Base-by-base conservation (phyloP, 2,113 vertebrate genomes). In the Tursiops truncatus region DNA sequence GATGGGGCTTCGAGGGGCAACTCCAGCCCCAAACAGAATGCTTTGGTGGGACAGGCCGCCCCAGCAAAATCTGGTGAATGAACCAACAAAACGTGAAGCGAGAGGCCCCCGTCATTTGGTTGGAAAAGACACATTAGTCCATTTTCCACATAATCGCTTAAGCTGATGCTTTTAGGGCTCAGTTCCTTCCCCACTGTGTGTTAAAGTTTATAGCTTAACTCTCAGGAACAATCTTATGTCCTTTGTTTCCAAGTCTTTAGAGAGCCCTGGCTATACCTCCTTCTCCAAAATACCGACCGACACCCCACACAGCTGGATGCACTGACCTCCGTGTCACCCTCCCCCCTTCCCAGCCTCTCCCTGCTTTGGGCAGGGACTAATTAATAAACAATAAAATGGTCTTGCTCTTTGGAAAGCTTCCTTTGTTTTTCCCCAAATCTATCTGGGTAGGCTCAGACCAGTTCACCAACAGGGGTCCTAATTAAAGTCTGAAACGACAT, bases 381-480 rank as follows among this genome's bases (percentile, higher is more conserved):
- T 94, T 96, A 97, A 97, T 90, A 96, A 97, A 92, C 28, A 47
- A 91, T 83, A 87, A 94, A 73, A 86, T 14, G 60, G 41, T 36
- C 89, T 84, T 74, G 94, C 93, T 80, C 8, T 90, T 95, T 94
- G 94, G 63, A 97, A 97, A 87, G 92, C 25, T n/a, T 50, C 96
- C 50, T 96, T 95, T 80, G 87, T 89, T 92, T 68, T 13, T 6
- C 36, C 58, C 97, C 92, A 94, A 73, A 23, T 97, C 95, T 95
- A 76, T 96, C 90, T 71, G 95, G 94, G 96, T 97, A 98, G 92
- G 96, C 96, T 97, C 65, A 58, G 94, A 92, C 97, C 95, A 70
- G 97, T 84, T 90, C 83, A 53, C 83, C 97, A 87, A 97, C 94
- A 97, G 98, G 98, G 97, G 94, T 97, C 97, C 97, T 97, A 92